A percentile compares a stretch with the other conserved stretches of the same genome.
Evolutionary conservation across 2,888 invertebrate genomes (phyloP).

Genomic region (Stenchaetothrips biformis): DNA sequence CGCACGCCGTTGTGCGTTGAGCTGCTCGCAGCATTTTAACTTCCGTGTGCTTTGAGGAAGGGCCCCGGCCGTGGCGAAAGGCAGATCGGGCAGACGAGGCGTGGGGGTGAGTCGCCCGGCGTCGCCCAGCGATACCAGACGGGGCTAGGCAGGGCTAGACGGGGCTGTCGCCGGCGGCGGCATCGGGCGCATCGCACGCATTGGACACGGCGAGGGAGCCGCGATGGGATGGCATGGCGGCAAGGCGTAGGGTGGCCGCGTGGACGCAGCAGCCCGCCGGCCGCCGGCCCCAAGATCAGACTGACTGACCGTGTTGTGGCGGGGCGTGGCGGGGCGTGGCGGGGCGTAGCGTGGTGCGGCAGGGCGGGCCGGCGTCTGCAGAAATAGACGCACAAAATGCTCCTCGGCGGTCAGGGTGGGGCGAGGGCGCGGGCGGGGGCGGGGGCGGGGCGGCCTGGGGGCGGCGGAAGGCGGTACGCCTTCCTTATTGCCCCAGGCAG

Average conservation of each 20-base stretch:
- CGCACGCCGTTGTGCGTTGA: not conserved
- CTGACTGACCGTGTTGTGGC: not conserved
- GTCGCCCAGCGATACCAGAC: too few relatives aligned
- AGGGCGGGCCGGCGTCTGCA: not conserved
- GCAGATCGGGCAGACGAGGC: too few relatives aligned
- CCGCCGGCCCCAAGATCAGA: too few relatives aligned
- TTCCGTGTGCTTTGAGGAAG: too few relatives aligned
- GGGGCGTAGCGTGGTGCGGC: not conserved
- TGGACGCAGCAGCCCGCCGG: not conserved
- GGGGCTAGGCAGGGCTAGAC: too few relatives aligned
- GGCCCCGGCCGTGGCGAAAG: not conserved
- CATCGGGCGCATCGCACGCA: too few relatives aligned
- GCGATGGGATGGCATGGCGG: not conserved
- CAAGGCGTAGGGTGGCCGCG: not conserved
- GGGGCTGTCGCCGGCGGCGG: too few relatives aligned
- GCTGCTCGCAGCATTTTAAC: not conserved
- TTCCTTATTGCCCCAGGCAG: not conserved
- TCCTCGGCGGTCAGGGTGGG: not conserved
- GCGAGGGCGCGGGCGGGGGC: not conserved
- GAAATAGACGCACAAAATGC: constrained; percentile 16
- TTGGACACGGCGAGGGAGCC: not conserved
- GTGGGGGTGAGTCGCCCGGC: too few relatives aligned
- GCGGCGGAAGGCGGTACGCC: not conserved
- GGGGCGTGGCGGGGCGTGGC: not conserved
- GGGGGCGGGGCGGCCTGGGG: not conserved